phyloP scores from a whole-genome alignment of 2,888 invertebrate species.

The Zhuqinia jingwanae region DNA sequence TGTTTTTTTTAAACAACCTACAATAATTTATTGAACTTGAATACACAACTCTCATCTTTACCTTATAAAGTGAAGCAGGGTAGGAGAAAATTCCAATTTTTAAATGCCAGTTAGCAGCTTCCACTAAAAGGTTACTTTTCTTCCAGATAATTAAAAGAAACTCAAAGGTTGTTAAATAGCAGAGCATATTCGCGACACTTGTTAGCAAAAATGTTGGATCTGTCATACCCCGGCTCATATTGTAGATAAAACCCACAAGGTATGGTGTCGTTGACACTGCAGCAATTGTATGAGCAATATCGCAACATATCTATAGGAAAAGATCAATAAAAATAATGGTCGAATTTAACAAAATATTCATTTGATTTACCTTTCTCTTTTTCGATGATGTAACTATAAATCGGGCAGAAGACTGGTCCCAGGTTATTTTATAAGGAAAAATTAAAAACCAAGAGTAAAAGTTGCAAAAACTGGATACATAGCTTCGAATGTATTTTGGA shows the following conservation, averaged over 20 bases:
- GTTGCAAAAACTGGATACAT: slow-evolving; percentile 20
- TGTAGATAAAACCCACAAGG: not conserved
- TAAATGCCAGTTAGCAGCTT: slow-evolving; percentile 21
- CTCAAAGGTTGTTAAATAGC: not conserved
- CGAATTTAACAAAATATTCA: not conserved
- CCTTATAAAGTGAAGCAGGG: slow-evolving; percentile 8
- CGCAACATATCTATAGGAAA: slow-evolving; percentile 2
- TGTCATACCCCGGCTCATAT: not conserved
- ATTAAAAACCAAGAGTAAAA: slow-evolving; percentile 26
- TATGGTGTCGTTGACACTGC: slow-evolving; percentile 17
- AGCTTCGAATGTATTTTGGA: not conserved
- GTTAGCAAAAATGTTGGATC: not conserved
- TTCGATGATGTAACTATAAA: slow-evolving; percentile 13
- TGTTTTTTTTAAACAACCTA: too few species aligned
- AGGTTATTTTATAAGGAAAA: slow-evolving; percentile 21
- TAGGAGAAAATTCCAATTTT: not conserved
- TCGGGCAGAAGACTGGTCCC: not conserved
- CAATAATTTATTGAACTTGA: not conserved
- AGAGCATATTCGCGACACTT: not conserved
- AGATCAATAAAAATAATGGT: too few species aligned
- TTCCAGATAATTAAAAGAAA: slow-evolving; percentile 6
- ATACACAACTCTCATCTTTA: not conserved
- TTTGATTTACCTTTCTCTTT: not conserved
- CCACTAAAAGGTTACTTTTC: slow-evolving; percentile 19
- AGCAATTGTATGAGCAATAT: not conserved